Conservation (phyloP, 2,113 vertebrate genomes). For the Aspidoscelis tigris region DNA sequence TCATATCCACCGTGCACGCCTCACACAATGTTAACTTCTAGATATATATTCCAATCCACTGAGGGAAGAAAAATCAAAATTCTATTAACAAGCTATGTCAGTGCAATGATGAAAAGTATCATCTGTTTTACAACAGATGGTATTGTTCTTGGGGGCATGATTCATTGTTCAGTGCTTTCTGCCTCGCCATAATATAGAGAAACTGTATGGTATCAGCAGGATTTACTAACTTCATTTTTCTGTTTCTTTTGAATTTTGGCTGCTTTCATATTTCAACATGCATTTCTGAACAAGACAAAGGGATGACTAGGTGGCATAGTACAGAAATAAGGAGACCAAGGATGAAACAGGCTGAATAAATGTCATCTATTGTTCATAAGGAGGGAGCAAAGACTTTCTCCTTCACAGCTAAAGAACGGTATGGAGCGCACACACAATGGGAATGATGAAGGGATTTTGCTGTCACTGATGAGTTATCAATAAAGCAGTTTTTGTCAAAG, state of each 20-base stretch:
- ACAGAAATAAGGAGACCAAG: constrained; percentile 27
- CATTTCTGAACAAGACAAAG: constrained; percentile 44
- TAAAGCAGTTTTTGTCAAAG: neutral
- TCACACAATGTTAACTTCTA: constrained; percentile 26
- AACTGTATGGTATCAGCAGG: constrained; percentile 28
- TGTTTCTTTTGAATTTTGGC: constrained; percentile 45
- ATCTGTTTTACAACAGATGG: constrained; percentile 47
- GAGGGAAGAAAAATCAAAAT: constrained; percentile 42
- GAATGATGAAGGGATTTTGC: constrained; percentile 1
- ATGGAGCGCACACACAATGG: neutral
- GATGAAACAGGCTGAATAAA: constrained; percentile 58
- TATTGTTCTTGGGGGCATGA: constrained; percentile 60
- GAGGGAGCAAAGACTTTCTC: neutral
- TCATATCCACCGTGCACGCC: neutral
- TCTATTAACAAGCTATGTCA: constrained; percentile 50
- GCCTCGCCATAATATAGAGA: constrained; percentile 16
- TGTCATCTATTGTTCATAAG: constrained; percentile 20
- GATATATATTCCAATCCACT: constrained; percentile 37
- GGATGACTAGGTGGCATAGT: constrained; percentile 53
- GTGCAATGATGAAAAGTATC: constrained; percentile 43
- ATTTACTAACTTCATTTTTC: constrained; percentile 52
- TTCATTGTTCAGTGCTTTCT: constrained; percentile 54
- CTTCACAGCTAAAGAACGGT: neutral
- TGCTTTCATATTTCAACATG: constrained; percentile 46
- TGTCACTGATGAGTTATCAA: neutral